phyloP scores from a whole-genome alignment of 2,888 invertebrate species.

The Cantharis rustica region DNA sequence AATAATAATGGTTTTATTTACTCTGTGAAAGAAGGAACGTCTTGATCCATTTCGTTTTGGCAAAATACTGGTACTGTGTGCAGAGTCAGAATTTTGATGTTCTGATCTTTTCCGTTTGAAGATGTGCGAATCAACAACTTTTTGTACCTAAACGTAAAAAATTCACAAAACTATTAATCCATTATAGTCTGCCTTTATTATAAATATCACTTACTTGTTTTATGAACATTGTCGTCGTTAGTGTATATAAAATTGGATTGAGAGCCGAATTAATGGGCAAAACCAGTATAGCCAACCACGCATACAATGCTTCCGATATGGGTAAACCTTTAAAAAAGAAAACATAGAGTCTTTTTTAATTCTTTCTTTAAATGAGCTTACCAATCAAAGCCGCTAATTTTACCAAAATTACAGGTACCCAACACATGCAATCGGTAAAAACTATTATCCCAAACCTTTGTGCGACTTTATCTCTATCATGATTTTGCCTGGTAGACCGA shows the following conservation, averaged over 20 bases:
- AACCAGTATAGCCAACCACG: constrained; percentile 65
- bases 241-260: constrained; percentile 66
- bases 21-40: constrained; percentile 50
- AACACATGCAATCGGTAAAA: constrained; percentile 64
- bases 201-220: constrained; percentile 56
- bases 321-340: constrained; percentile 53
- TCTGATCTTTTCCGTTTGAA: constrained; percentile 22
- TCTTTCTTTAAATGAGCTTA: constrained; percentile 32
- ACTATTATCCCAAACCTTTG: constrained; percentile 65
- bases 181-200: neutral
- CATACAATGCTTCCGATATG: constrained; percentile 62
- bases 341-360: neutral
- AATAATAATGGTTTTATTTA: constrained; percentile 32
- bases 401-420: constrained; percentile 64
- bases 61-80: constrained; percentile 56
- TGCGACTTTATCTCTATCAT: constrained; percentile 62
- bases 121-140: constrained; percentile 19
- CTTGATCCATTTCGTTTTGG: constrained; percentile 52
- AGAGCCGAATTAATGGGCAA: constrained; percentile 66
- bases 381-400: constrained; percentile 63
- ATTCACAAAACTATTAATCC: constrained; percentile 13
- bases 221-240: constrained; percentile 65
- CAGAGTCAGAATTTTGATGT: constrained; percentile 55
- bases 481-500: constrained; percentile 62
- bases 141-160: constrained; percentile 22